Percentiles rank a stretch among this genome's conserved stretches.
Evolutionary conservation across 2,888 invertebrate species (phyloP).

Genomic region (Sthenelais limicola): DNA sequence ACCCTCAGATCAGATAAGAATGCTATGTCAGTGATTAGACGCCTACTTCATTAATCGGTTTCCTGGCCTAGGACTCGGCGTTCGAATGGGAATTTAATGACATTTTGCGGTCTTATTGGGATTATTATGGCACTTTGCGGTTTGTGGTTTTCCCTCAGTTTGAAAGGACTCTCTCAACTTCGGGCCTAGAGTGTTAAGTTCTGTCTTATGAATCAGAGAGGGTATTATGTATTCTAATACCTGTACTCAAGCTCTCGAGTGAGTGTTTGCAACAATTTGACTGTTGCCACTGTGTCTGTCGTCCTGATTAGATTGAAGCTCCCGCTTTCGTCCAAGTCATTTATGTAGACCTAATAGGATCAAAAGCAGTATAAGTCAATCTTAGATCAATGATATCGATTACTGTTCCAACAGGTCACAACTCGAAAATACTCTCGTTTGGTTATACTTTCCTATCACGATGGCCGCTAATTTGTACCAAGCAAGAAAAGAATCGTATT

Average conservation of each 20-base stretch:
- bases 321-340: not conserved
- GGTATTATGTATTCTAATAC: not conserved
- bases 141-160: too few species aligned
- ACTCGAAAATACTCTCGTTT: too few species aligned
- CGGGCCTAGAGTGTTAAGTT: not conserved
- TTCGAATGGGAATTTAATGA: too few species aligned
- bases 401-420: too few species aligned
- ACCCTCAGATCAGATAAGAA: too few species aligned
- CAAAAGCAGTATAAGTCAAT: not conserved
- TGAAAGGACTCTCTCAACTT: too few species aligned
- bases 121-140: too few species aligned
- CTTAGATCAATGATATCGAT: too few species aligned
- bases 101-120: too few species aligned
- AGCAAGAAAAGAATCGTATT: too few species aligned
- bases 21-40: not conserved
- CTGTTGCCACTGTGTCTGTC: not conserved
- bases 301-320: slow-evolving; percentile 12
- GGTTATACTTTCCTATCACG: too few species aligned
- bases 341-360: not conserved
- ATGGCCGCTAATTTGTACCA: too few species aligned
- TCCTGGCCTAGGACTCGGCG: not conserved
- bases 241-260: slow-evolving; percentile 4
- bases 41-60: not conserved
- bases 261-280: not conserved
- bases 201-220: not conserved